Base-by-base conservation (phyloP, 2,113 vertebrate species). In the Microcebus jonahi region DNA sequence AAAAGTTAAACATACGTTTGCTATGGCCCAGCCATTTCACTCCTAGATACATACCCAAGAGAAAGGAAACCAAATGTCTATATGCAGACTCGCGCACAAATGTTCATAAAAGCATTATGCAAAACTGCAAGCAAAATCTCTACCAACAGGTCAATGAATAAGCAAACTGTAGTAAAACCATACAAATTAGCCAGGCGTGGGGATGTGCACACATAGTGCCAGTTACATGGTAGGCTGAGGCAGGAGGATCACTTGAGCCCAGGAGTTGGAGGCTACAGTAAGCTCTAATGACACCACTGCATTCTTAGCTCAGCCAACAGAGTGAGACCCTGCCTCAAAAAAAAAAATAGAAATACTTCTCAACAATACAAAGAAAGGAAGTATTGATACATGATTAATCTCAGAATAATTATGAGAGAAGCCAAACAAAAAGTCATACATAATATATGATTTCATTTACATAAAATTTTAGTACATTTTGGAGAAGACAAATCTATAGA, bases 121-220 rank as follows among this genome's bases (percentile, higher is more conserved):
- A 87, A 71, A 55, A 55, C 13, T 87, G 10, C 84, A 71, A 57
- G 55, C 84, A 87, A 71, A 87, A 87, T 71, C 39, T 39, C 34
- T n/a, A 81, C 98, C 39, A 71, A 39, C 15, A 36, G 45, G 20
- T 45, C 11, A 48, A 67, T 50, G 31, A 27, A 71, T 70, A 87
- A 88, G 29, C 39, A 88, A 50, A 76, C 25, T 50, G 67, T 36
- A 25, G 34, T 34, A n/a, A n/a, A 48, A 4, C 23, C 63, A 57
- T 65, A 29, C 45, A 61, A 61, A 61, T 61, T 61, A 61, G 63
- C 63, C 63, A 65, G 13, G 29, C 0, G 6, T 65, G 13, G 63
- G 21, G 29, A 5, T 4, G 10, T 13, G 8, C 13, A 10, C 63
- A 11, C 31, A 5, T 31, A 65, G 5, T 31, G 29, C 13, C 10